Evolutionary conservation across 2,113 vertebrate species (phyloP).

Genomic region (Rhineura floridana): DNA sequence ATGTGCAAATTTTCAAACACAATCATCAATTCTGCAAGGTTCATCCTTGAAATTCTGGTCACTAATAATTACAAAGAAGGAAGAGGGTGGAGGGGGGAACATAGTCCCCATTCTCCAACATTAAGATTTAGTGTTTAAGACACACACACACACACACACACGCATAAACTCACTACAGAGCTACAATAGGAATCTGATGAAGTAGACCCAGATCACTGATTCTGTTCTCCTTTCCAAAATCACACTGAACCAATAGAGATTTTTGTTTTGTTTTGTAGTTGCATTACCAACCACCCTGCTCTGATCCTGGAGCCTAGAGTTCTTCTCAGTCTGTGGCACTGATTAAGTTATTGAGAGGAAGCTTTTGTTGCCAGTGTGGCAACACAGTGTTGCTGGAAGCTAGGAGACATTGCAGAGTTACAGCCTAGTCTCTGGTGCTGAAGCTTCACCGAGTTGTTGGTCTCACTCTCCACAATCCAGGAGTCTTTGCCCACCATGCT

Average conservation of each 20-base stretch:
- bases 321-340: conserved; percentile 64
- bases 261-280: conserved; percentile 32
- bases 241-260: conserved; percentile 65
- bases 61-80: conserved; percentile 64
- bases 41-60: conserved; percentile 67
- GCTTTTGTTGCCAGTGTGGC: conserved; percentile 95
- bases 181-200: conserved; percentile 65
- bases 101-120: conserved; percentile 52
- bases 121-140: conserved; percentile 78
- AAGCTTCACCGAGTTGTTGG: conserved; percentile 79
- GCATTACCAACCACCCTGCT: conserved; percentile 46
- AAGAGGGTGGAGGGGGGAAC: conserved; percentile 24
- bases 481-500: conserved; percentile 84
- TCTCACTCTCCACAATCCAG: conserved; percentile 87
- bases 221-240: conserved; percentile 66
- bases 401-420: conserved; percentile 89
- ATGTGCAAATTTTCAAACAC: conserved; percentile 52
- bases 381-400: conserved; percentile 98
- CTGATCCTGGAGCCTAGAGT: conserved; percentile 48
- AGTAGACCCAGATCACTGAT: conserved; percentile 48
- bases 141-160: conserved; percentile 26
- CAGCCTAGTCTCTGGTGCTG: conserved; percentile 95
- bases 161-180: conserved; percentile 73
- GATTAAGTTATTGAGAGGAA: conserved; percentile 91
- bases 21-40: conserved; percentile 58